These are phyloP conservation scores for Ips typographus DNA, from an alignment of 1,140 invertebrate genomes.

Conservation along the genomic window DNA sequence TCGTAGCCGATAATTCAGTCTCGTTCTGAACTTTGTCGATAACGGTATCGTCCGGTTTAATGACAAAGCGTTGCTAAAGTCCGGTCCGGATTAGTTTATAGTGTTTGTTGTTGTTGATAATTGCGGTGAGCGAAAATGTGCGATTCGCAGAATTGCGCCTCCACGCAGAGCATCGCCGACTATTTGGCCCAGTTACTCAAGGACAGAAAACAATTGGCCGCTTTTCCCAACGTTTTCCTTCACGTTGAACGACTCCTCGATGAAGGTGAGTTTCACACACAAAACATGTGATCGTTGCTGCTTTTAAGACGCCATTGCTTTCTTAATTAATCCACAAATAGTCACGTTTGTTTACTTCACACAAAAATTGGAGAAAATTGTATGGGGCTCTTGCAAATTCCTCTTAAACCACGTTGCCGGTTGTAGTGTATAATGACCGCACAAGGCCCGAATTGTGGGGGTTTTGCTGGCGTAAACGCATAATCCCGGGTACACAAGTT, in stretches of 20 bases:
- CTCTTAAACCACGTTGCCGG: conserved; percentile 21
- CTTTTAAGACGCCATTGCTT: conserved; percentile 10
- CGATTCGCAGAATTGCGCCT: conserved; percentile 64
- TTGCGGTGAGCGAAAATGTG: conserved; percentile 52
- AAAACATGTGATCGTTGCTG: conserved; percentile 22
- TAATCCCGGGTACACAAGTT: background rate
- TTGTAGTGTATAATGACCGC: background rate
- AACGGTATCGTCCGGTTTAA: too few relatives aligned
- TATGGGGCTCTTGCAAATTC: conserved; percentile 23
- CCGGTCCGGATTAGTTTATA: background rate
- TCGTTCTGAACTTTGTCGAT: too few relatives aligned
- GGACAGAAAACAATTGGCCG: conserved; percentile 99
- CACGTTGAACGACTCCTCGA: conserved; percentile 98
- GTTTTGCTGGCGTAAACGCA: background rate
- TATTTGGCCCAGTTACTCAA: conserved; percentile 99
- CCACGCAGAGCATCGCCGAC: conserved; percentile 95
- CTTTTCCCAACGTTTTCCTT: conserved; percentile 99
- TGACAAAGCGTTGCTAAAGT: background rate
- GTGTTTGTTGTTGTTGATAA: background rate
- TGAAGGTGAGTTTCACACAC: conserved; percentile 80
- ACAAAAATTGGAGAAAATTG: conserved; percentile 27
- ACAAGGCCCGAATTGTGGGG: background rate
- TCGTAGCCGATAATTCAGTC: too few relatives aligned
- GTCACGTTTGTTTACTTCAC: conserved; percentile 29
- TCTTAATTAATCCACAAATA: conserved; percentile 22